Evolutionary conservation across 2,797 vertebrate genomes (phyloP).

Genomic region (Sebastolobus altivelis): DNA sequence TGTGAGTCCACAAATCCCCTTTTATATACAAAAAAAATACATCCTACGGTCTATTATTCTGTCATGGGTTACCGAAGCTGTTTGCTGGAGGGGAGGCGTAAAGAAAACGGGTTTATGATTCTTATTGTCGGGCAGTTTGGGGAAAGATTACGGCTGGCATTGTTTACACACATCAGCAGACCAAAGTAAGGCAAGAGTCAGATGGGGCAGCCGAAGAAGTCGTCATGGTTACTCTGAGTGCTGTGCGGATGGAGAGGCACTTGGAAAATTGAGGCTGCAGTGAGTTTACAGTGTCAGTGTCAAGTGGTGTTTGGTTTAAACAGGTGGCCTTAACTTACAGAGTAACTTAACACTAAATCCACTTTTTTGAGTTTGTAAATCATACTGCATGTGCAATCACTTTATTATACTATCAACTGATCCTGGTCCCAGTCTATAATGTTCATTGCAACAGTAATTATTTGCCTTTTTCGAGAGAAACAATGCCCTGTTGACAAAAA

Average conservation of each 20-base stretch:
- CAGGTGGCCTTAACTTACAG: background rate
- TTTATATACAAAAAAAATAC: constrained; percentile 3
- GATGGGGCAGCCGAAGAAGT: background rate
- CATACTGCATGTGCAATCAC: background rate
- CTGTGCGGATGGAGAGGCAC: background rate
- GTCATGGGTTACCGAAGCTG: background rate
- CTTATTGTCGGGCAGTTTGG: background rate
- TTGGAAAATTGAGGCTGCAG: constrained; percentile 18
- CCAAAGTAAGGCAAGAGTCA: background rate
- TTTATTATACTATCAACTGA: background rate
- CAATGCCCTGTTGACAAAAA: background rate
- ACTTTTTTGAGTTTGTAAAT: background rate
- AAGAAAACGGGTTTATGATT: background rate
- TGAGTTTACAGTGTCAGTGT: constrained; percentile 13
- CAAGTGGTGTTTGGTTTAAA: background rate
- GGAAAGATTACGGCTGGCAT: constrained; percentile 32
- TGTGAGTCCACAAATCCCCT: background rate
- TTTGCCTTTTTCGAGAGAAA: background rate
- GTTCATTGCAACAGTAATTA: background rate
- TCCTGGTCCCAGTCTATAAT: no score
- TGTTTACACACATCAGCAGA: constrained; percentile 51
- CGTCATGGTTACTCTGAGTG: constrained; percentile 32
- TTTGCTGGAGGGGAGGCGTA: constrained; percentile 1
- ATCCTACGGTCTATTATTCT: background rate
- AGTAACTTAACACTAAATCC: background rate